Evolutionary conservation across 2,113 vertebrate species (phyloP), one percentile per base, ranked within the genome.

Genomic region (Periophthalmus modestus): DNA sequence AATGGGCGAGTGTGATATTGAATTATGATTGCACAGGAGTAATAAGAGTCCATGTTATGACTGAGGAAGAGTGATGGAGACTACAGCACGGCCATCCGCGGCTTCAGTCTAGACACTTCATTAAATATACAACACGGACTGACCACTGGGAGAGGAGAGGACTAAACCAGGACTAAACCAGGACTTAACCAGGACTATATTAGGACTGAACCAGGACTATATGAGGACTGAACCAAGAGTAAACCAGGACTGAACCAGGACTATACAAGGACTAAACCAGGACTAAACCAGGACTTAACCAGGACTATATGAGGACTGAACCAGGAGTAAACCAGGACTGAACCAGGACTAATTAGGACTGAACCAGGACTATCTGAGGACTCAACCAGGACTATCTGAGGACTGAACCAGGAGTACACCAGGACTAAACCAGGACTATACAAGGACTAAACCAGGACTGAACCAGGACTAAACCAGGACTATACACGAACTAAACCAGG

Each of bases 91-190:
- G 15, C 36, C 61, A 36, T 34, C 61, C 39, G 62, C 33, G 15
- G 34, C 62, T 21, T 34, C 62, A 65, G 62, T 65, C 62, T 65
- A 65, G 62, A 65, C 62, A 65, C 62, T 39, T 65, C 34, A 65
- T 65, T 65, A 65, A 65, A 65, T n/a, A 65, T 65, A 65, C 34
- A 65, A 39, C 7, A 65, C 34, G 3, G 28, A 65, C 34, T 65
- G 62, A 65, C 62, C 62, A 43, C 62, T n/a, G 19, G 23, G 23
- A 28, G 11, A 28, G 57, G 57, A 28, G 34, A 4, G 62, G 34
- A 65, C 19, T 19, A 43, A 65, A 65, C 62, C 62, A 65, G 28
- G 5, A 62, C 28, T 62, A 62, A 9, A 34, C 59, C 59, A 62
- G 24, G 59, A 63, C 61, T 63, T 7, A 39, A 39, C 16, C 61